Conservation (phyloP, 2,797 vertebrate species). For the Gorsachius magnificus region DNA sequence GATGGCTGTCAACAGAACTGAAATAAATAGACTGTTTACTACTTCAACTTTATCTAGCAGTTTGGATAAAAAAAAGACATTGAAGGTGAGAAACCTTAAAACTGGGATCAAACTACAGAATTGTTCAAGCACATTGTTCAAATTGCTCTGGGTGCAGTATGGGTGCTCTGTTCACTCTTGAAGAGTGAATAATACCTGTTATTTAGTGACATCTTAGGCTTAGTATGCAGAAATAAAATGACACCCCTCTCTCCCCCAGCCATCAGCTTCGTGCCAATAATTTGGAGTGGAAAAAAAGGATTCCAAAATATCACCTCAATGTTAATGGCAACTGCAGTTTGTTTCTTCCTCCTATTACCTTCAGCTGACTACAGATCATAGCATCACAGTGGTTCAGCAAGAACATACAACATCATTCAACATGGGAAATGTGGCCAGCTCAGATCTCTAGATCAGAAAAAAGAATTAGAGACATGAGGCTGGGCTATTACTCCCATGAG, state of each 20-base stretch:
- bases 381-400: neutral
- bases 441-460: neutral
- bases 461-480: neutral
- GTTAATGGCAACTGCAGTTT: accelerated
- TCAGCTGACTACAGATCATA: neutral
- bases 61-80: neutral
- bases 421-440: neutral
- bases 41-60: neutral
- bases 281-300: neutral
- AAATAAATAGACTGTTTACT: neutral
- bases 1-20: neutral
- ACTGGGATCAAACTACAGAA: neutral
- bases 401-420: neutral
- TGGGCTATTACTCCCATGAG: neutral
- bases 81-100: neutral
- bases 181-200: neutral
- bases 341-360: neutral
- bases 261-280: neutral
- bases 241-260: neutral
- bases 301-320: neutral
- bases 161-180: neutral
- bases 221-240: neutral
- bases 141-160: neutral
- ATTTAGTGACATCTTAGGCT: neutral
- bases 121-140: neutral